A percentile compares a stretch with the other conserved stretches of the same genome.
Evolutionary conservation across 2,797 vertebrate species (phyloP).

Genomic region (Melanotaenia nigrans): DNA sequence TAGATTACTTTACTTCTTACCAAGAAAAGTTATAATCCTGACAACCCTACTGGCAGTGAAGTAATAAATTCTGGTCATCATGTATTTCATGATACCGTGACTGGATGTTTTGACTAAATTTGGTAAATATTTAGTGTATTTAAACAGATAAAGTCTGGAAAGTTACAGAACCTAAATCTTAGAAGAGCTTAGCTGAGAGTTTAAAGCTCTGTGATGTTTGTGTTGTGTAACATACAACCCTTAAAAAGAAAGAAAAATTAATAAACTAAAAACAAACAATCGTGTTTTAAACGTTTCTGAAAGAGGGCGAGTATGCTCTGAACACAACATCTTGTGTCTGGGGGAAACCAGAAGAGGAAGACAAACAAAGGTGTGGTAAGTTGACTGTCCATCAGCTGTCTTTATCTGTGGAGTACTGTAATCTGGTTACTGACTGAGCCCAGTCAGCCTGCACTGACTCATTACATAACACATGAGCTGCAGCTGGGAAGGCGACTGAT

Average conservation of each 20-base stretch:
- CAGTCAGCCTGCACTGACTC: slow-evolving; percentile 61
- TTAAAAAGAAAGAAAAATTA: neutral
- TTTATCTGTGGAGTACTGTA: slow-evolving; percentile 59
- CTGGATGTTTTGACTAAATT: too few species aligned
- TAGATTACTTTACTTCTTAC: too few species aligned
- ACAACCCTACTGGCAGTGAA: too few species aligned
- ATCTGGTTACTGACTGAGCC: slow-evolving; percentile 72
- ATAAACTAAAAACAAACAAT: slow-evolving; percentile 2
- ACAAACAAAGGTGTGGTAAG: slow-evolving; percentile 66
- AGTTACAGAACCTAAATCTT: neutral
- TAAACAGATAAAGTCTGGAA: neutral
- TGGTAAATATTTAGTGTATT: neutral
- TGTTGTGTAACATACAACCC: neutral
- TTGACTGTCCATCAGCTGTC: slow-evolving; percentile 52
- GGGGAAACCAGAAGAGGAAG: slow-evolving; percentile 42
- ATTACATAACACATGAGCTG: slow-evolving; percentile 68
- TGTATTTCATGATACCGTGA: too few species aligned
- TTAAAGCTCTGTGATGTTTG: slow-evolving; percentile 6
- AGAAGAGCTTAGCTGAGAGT: neutral
- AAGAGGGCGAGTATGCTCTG: slow-evolving; percentile 13
- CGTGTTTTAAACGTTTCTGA: slow-evolving; percentile 8
- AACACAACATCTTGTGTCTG: slow-evolving; percentile 22
- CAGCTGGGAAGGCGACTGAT: slow-evolving; percentile 54
- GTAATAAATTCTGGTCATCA: too few species aligned
- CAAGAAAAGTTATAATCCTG: too few species aligned